Conservation (phyloP, 2,797 vertebrate species). For the Mycteria americana region DNA sequence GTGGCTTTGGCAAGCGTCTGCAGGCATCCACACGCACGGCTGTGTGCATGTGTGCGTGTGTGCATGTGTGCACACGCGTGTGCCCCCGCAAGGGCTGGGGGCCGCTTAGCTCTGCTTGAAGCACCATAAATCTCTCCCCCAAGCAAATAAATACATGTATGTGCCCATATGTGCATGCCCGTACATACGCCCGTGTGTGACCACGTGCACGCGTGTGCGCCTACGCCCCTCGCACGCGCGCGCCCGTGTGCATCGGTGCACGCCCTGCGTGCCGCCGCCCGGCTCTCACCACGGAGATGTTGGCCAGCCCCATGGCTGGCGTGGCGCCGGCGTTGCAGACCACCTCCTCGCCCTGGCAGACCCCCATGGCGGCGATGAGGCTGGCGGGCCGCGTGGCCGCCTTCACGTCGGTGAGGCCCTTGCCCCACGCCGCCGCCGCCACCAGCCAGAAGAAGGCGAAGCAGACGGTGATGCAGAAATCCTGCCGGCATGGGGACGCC, state of each 20-base stretch:
- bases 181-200: fast-evolving
- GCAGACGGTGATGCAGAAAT: constrained; percentile 86
- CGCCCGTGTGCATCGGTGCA: fast-evolving
- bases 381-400: constrained; percentile 76
- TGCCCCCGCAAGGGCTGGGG: background rate
- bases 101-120: background rate
- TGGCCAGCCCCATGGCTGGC: constrained; percentile 89
- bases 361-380: constrained; percentile 65
- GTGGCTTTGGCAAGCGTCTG: background rate
- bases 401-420: constrained; percentile 90
- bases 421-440: constrained; percentile 92
- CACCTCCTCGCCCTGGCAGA: background rate
- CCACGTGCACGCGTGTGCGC: fast-evolving
- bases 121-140: background rate
- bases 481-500: constrained; percentile 67
- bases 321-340: constrained; percentile 65
- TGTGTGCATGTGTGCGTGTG: background rate
- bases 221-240: fast-evolving
- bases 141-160: fast-evolving
- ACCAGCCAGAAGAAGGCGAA: constrained; percentile 96
- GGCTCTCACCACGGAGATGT: constrained; percentile 87
- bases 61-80: fast-evolving
- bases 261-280: no score
- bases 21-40: no score
- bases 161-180: fast-evolving